Evolutionary conservation across 1,140 invertebrate genomes (phyloP).

Genomic region (Drosophila kepulauana): DNA sequence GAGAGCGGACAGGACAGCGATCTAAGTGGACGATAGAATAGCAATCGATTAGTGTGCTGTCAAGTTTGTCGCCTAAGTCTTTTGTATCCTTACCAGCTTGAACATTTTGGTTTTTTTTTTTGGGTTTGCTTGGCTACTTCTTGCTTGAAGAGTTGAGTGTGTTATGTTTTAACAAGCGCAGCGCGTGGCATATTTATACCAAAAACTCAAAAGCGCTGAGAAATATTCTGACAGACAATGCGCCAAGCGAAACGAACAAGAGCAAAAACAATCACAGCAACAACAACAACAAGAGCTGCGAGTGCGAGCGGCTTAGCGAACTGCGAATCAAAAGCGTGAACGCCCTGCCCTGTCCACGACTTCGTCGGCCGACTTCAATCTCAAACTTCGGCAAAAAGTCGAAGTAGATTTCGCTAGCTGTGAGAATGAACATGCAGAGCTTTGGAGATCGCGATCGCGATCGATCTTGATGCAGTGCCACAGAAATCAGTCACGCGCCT

Average conservation of each 20-base stretch:
- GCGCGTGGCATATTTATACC: conserved; percentile 78
- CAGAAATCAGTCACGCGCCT: conserved; percentile 63
- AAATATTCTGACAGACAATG: conserved; percentile 76
- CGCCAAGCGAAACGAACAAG: conserved; percentile 15
- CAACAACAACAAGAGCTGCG: conserved; percentile 5
- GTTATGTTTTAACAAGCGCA: conserved; percentile 67
- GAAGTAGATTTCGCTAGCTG: conserved; percentile 18
- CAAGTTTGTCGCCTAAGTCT: conserved; percentile 23
- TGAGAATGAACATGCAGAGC: conserved; percentile 53
- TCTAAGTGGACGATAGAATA: conserved; percentile 33
- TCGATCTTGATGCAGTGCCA: conserved; percentile 39
- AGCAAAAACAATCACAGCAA: conserved; percentile 24
- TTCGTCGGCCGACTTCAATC: conserved; percentile 11
- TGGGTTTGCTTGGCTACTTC: conserved; percentile 53
- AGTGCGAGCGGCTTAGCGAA: conserved; percentile 1
- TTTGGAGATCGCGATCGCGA: conserved; percentile 42
- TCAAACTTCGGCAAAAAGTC: conserved; percentile 36
- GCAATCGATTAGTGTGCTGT: neutral
- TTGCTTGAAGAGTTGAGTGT: conserved; percentile 70
- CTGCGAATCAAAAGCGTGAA: conserved; percentile 57
- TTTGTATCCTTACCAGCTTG: conserved; percentile 77
- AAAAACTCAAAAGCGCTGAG: conserved; percentile 56
- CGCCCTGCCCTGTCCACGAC: conserved; percentile 53
- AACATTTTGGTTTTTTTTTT: conserved; percentile 69
- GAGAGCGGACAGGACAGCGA: conserved; percentile 75